A percentile compares a stretch with the other conserved stretches of the same genome.
Evolutionary conservation across 1,140 invertebrate genomes (phyloP).

Genomic region (Cardiocondyla obscurior): DNA sequence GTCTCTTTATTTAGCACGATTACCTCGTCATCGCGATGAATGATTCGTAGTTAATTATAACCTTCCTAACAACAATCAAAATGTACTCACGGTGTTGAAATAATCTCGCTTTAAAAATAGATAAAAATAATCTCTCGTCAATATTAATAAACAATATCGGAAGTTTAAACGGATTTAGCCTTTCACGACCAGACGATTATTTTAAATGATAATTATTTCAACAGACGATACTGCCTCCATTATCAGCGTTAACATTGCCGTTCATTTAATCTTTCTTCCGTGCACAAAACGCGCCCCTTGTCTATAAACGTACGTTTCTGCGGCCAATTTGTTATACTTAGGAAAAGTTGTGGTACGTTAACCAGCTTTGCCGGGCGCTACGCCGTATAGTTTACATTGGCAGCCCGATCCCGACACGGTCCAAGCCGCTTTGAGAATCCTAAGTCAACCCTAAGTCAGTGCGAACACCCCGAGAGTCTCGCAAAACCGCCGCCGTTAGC

Average conservation of each 20-base stretch:
- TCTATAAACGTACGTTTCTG: not conserved
- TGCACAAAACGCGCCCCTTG: not conserved
- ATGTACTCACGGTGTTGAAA: not conserved
- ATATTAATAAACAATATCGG: not conserved
- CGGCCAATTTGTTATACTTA: slow-evolving; percentile 50
- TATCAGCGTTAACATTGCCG: not conserved
- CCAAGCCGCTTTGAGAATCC: slow-evolving; percentile 56
- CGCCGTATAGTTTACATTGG: slow-evolving; percentile 66
- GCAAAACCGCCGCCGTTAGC: slow-evolving; percentile 33
- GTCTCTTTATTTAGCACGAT: not conserved
- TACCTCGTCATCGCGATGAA: not conserved
- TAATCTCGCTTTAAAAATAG: too few relatives aligned
- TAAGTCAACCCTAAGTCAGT: slow-evolving; percentile 71
- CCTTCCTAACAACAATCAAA: not conserved
- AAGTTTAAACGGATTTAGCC: not conserved
- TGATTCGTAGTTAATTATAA: not conserved
- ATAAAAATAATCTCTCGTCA: not conserved
- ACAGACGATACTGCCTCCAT: too few relatives aligned
- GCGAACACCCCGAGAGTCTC: slow-evolving; percentile 38
- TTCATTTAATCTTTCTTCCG: not conserved
- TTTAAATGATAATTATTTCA: not conserved
- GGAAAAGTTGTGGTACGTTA: slow-evolving; percentile 57
- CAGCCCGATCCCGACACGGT: slow-evolving; percentile 62
- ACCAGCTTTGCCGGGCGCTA: slow-evolving; percentile 53
- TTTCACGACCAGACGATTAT: not conserved